Conservation (phyloP, 2,888 invertebrate species). For the Oscheius sp. region DNA sequence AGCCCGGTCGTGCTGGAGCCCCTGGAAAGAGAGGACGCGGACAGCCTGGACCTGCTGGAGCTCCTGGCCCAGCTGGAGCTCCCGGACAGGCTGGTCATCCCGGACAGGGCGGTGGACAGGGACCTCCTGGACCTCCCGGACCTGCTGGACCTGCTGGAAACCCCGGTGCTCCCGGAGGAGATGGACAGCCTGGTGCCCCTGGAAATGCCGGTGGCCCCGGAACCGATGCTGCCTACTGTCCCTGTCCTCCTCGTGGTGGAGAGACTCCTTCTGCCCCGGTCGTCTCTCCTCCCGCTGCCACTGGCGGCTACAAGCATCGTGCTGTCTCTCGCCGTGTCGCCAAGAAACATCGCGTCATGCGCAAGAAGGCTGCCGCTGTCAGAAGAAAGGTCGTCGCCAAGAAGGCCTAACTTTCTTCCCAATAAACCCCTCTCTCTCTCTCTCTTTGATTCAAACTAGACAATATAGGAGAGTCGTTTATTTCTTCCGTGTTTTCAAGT, state of each 20-base stretch:
- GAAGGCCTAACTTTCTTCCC: constrained; percentile 17
- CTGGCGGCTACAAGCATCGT: constrained; percentile 5
- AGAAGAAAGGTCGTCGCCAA: constrained; percentile 21
- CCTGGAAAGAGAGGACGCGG: constrained; percentile 2
- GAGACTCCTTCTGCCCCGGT: neutral
- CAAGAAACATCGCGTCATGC: constrained; percentile 16
- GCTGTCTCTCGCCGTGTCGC: constrained; percentile 16
- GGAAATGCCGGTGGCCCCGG: constrained; percentile 28
- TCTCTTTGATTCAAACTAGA: no score
- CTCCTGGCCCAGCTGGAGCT: neutral
- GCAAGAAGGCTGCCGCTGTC: neutral
- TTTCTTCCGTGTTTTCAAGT: neutral
- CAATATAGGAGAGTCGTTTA: neutral
- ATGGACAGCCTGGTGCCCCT: constrained; percentile 26
- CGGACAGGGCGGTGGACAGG: neutral
- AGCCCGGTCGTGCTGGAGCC: constrained; percentile 6
- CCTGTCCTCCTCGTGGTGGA: constrained; percentile 26
- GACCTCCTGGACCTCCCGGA: constrained; percentile 19
- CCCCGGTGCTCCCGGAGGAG: constrained; percentile 10
- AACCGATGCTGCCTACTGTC: constrained; percentile 32
- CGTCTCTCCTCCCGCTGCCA: neutral
- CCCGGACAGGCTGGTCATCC: neutral
- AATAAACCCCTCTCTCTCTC: neutral
- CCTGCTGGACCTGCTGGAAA: constrained; percentile 21
- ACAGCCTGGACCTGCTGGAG: constrained; percentile 15